A percentile compares a stretch with the other conserved stretches of the same genome.
These are phyloP conservation scores for Goniozus legneri DNA, from an alignment of 1,140 invertebrate genomes.

Conservation along the genomic window DNA sequence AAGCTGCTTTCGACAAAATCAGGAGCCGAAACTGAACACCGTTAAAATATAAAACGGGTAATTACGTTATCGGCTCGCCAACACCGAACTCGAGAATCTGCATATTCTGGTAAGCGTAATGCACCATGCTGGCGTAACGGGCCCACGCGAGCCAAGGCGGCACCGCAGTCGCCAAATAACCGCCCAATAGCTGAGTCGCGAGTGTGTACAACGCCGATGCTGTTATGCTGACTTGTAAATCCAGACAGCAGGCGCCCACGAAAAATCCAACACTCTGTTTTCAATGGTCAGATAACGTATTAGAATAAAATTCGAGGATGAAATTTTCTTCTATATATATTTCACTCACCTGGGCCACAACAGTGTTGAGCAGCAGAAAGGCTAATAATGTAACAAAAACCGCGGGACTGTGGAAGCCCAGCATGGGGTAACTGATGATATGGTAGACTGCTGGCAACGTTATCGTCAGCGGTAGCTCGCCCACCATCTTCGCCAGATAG, in stretches of 20 bases:
- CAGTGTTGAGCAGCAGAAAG: conserved; percentile 72
- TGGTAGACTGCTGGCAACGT: conserved; percentile 77
- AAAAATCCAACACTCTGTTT: conserved; percentile 81
- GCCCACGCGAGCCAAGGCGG: conserved; percentile 78
- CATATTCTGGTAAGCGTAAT: conserved; percentile 85
- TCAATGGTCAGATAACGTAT: too few species aligned
- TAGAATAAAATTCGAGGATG: conserved; percentile 7
- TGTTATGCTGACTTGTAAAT: conserved; percentile 78
- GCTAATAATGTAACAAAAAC: conserved; percentile 70
- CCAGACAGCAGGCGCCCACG: conserved; percentile 76
- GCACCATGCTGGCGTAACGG: conserved; percentile 74
- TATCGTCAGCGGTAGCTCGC: conserved; percentile 75
- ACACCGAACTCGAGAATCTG: conserved; percentile 78
- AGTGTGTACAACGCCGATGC: conserved; percentile 77
- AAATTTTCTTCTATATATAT: neutral
- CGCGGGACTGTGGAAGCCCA: conserved; percentile 62
- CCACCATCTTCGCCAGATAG: conserved; percentile 82
- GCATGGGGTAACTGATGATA: conserved; percentile 76
- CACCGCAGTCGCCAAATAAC: conserved; percentile 76
- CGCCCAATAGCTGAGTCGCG: conserved; percentile 78
- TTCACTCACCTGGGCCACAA: conserved; percentile 67
- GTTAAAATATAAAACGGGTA: conserved; percentile 20
- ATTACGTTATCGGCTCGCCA: conserved; percentile 68
- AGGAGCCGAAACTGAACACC: too few species aligned
- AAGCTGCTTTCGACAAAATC: too few species aligned